Evolutionary conservation across 2,797 vertebrate species (phyloP).

Genomic region (Poecilia gillii): DNA sequence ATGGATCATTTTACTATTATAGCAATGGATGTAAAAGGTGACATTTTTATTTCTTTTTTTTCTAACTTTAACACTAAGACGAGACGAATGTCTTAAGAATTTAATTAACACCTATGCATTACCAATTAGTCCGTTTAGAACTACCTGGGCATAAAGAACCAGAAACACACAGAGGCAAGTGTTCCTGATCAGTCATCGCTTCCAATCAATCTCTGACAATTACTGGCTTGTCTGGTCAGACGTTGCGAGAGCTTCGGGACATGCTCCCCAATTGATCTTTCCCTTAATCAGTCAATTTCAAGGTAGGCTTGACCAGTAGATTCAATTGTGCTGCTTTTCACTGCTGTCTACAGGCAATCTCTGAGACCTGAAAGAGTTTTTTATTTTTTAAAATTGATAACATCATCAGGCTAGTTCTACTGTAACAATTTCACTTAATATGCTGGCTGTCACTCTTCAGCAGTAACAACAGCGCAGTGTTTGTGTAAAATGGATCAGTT

Average conservation of each 20-base stretch:
- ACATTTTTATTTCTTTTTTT: not conserved
- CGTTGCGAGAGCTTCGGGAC: slow-evolving; percentile 45
- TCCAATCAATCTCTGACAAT: slow-evolving; percentile 52
- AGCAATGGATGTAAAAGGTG: not conserved
- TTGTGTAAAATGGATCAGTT: not conserved
- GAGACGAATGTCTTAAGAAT: not conserved
- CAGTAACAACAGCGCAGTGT: not conserved
- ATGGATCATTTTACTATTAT: not conserved
- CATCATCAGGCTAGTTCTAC: not conserved
- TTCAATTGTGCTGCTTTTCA: slow-evolving; percentile 21
- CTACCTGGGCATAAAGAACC: not conserved
- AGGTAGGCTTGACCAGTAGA: slow-evolving; percentile 22
- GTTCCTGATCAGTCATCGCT: slow-evolving; percentile 41
- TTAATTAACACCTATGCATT: not conserved
- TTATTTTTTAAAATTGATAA: not conserved
- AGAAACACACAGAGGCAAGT: not conserved
- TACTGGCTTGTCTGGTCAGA: slow-evolving; percentile 57
- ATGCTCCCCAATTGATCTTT: slow-evolving; percentile 52
- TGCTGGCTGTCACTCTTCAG: not conserved
- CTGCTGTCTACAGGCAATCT: slow-evolving; percentile 7
- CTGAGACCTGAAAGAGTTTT: slow-evolving; percentile 11
- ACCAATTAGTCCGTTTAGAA: not conserved
- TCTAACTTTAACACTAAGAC: not conserved
- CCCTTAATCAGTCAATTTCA: slow-evolving; percentile 55
- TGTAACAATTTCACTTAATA: not conserved